phyloP scores from a whole-genome alignment of 2,888 invertebrate genomes.

The Chydorus sphaericus region DNA sequence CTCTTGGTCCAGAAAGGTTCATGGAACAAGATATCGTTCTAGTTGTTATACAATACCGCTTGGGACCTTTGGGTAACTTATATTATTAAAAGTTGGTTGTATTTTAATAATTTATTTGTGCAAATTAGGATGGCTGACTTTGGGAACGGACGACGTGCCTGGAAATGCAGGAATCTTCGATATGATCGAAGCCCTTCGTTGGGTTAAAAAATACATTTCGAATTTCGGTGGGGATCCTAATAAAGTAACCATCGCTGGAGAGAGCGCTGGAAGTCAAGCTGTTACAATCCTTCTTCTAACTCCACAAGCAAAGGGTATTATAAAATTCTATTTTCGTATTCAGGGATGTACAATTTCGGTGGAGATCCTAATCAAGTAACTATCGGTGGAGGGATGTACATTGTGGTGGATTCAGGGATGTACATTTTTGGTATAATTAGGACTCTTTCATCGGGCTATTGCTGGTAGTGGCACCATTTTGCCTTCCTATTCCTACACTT shows the following conservation, averaged over 20 bases:
- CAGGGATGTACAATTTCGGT: slow-evolving; percentile 18
- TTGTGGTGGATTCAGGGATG: slow-evolving; percentile 17
- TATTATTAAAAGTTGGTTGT: neutral
- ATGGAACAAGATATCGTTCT: slow-evolving; percentile 18
- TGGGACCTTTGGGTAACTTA: too few species aligned
- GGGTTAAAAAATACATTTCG: slow-evolving; percentile 16
- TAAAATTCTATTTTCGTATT: neutral
- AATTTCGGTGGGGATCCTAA: slow-evolving; percentile 16
- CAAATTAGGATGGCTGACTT: slow-evolving; percentile 16
- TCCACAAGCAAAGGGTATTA: slow-evolving; percentile 5
- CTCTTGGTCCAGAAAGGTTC: slow-evolving; percentile 11
- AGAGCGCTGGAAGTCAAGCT: slow-evolving; percentile 16
- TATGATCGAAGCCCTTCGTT: slow-evolving; percentile 14
- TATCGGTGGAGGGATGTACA: slow-evolving; percentile 20
- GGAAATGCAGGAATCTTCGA: slow-evolving; percentile 17
- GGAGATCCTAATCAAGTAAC: slow-evolving; percentile 18
- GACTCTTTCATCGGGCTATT: too few species aligned
- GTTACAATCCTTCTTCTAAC: slow-evolving; percentile 14
- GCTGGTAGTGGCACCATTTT: too few species aligned
- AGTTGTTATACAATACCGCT: too few species aligned
- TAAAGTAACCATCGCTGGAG: slow-evolving; percentile 17
- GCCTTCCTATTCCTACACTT: too few species aligned
- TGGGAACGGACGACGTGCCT: slow-evolving; percentile 16
- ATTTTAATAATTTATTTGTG: neutral
- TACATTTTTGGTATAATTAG: too few species aligned